These are phyloP conservation scores for Euschistus heros DNA, from an alignment of 1,140 invertebrate genomes.

Conservation along the genomic window DNA sequence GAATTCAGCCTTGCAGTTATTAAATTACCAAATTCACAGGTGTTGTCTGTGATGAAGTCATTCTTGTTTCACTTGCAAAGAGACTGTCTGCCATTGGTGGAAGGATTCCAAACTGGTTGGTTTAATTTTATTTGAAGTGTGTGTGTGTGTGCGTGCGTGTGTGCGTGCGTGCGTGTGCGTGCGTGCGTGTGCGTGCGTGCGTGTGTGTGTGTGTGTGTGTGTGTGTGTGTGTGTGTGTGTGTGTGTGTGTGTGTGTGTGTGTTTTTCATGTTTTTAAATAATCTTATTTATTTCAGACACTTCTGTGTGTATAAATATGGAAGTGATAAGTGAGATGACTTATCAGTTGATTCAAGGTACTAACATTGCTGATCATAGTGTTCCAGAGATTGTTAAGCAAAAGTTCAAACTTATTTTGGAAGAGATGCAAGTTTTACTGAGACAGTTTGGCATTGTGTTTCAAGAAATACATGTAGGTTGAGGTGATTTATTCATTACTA, in stretches of 20 bases:
- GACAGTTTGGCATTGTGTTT: conserved; percentile 1
- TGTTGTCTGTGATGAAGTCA: conserved; percentile 17
- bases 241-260: neutral
- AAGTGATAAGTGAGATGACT: conserved; percentile 17
- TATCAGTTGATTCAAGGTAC: conserved; percentile 15
- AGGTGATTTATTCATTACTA: neutral
- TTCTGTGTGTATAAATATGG: neutral
- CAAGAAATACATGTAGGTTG: conserved; percentile 13
- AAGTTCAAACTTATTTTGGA: conserved; percentile 21
- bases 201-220: neutral
- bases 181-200: no score
- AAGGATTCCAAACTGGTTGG: neutral
- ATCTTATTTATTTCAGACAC: conserved; percentile 8
- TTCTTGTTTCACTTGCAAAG: conserved; percentile 19
- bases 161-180: neutral
- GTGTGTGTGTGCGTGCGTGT: neutral
- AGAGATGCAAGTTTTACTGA: conserved; percentile 12
- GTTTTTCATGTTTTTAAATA: neutral
- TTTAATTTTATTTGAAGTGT: no score
- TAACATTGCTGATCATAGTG: conserved; percentile 23
- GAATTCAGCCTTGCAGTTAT: conserved; percentile 15
- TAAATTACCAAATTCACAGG: conserved; percentile 13
- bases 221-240: neutral
- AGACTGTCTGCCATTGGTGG: conserved; percentile 12
- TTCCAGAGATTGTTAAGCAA: conserved; percentile 19